Base-by-base conservation (phyloP, 2,113 vertebrate species). In the Dermatemys mawii region DNA sequence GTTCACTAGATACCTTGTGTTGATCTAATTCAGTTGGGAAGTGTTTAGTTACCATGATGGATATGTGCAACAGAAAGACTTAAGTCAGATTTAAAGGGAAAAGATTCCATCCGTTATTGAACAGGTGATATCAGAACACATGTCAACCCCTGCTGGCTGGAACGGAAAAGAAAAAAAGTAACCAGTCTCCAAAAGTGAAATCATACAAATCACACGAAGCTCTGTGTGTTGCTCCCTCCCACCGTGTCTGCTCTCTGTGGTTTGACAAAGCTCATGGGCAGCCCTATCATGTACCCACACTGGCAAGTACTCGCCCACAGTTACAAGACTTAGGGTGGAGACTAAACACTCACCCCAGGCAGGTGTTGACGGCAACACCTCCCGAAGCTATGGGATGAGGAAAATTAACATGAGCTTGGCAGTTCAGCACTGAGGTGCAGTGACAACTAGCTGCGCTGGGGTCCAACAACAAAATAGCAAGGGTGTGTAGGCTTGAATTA, bases 161-260 rank as follows among this genome's bases (percentile, higher is more conserved):
- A 76, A 75, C 1, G 0, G 55, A 57, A 41, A 55, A 29, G 70
- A 57, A 70, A 63, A 63, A 14, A 81, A 54, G 60, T 3, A 63
- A 41, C 13, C 6, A 1, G 0, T 48, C 60, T 84, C 81, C 84
- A 54, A 50, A n/a, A 0, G 12, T 12, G 76, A 81, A 88, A 91
- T 78, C 54, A 81, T 24, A 81, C 67, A 78, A 50, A 67, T 67
- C 63, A 81, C 53, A 32, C 26, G 67, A 67, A 88, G 63, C 81
- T 76, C 24, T 78, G 21, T 0, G 21, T 5, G 12, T n/a, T 0
- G 0, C 3, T 0, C 2, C 2, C 83, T 27, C 11, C 1, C 48
- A 90, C 75, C 48, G 16, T 48, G 41, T 76, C 92, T 44, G 75
- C 81, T 35, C 53, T 41, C 60, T 1, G 51, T 14, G 75, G 38